phyloP scores from a whole-genome alignment of 37 sponge, comb jelly and placozoan genomes.

The Aphrocallistes beatrix region DNA sequence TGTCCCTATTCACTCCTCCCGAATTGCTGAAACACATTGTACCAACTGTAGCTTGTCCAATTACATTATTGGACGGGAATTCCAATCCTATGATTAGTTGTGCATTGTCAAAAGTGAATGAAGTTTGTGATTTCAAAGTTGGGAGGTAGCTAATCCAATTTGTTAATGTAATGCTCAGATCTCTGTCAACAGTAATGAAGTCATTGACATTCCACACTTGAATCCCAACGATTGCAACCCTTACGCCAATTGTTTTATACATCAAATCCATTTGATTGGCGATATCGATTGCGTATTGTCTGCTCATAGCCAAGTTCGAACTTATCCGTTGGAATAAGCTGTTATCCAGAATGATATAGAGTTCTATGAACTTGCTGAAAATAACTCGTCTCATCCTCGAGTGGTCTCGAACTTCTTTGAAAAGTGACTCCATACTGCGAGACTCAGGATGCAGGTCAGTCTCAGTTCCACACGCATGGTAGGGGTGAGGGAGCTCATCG shows the following conservation, averaged over 20 bases:
- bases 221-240: not conserved
- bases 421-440: not conserved
- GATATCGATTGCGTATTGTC: not conserved
- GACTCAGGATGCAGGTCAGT: not conserved
- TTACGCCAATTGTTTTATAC: not conserved
- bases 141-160: not conserved
- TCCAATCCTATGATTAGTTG: constrained; percentile 21
- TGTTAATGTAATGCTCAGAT: not conserved
- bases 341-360: not conserved
- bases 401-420: not conserved
- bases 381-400: not conserved
- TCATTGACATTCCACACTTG: not conserved
- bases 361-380: not conserved
- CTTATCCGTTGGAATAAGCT: not conserved
- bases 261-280: constrained; percentile 7
- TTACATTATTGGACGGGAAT: constrained; percentile 17
- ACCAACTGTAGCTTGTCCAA: constrained; percentile 28
- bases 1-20: constrained; percentile 27
- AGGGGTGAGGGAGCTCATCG: not conserved
- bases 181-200: not conserved
- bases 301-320: not conserved
- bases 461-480: not conserved
- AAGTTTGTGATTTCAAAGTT: not conserved
- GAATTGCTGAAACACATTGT: constrained; percentile 12
- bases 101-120: constrained; percentile 12